phyloP scores from a whole-genome alignment of 2,888 invertebrate species.

The Argyresthia goedartella region DNA sequence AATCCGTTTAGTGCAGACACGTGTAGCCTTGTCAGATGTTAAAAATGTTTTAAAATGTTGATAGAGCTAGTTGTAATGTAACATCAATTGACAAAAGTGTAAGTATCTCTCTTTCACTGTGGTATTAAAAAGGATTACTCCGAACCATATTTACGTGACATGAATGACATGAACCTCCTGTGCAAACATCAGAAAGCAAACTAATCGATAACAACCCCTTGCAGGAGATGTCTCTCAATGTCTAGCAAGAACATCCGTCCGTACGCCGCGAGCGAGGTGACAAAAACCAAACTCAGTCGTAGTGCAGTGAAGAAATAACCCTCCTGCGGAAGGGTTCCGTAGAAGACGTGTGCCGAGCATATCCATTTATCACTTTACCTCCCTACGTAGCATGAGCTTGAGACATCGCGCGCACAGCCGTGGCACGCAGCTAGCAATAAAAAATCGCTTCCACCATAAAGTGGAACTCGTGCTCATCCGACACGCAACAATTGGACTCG shows the following conservation, averaged over 20 bases:
- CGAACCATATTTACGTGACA: too few relatives aligned
- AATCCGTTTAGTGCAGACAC: too few relatives aligned
- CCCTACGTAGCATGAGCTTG: background rate
- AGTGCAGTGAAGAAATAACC: constrained; percentile 14
- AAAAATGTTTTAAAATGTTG: too few relatives aligned
- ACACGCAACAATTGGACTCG: constrained; percentile 68
- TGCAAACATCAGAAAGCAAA: background rate
- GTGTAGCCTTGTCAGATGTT: too few relatives aligned
- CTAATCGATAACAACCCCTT: background rate
- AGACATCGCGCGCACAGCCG: constrained; percentile 18
- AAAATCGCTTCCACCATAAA: constrained; percentile 63
- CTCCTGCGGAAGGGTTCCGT: constrained; percentile 22
- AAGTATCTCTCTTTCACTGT: background rate
- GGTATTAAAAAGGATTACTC: too few relatives aligned
- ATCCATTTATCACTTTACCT: constrained; percentile 10
- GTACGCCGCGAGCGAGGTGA: background rate
- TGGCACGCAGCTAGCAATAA: constrained; percentile 59
- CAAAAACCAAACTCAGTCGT: constrained; percentile 1
- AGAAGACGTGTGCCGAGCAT: constrained; percentile 31
- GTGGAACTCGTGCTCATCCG: constrained; percentile 67
- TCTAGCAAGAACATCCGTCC: background rate
- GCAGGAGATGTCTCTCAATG: constrained; percentile 2
- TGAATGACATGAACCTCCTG: background rate
- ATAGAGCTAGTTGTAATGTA: too few relatives aligned
- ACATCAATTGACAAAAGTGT: too few relatives aligned